phyloP scores from a whole-genome alignment of 2,113 vertebrate species.

The Atlantisia rogersi region DNA sequence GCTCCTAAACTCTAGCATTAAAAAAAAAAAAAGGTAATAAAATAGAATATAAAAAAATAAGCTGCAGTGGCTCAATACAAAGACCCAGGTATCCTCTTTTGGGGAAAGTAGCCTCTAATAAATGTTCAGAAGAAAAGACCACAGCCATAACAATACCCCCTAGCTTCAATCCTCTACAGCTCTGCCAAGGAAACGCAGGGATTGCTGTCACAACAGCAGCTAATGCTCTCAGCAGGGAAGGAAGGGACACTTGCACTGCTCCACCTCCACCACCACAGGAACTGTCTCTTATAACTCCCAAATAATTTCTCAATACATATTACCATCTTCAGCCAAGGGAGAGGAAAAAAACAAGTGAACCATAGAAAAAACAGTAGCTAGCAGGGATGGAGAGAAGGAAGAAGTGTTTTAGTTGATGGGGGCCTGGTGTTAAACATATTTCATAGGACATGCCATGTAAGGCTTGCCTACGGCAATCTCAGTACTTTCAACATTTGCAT shows the following conservation, averaged over 20 bases:
- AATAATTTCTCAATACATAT: neutral
- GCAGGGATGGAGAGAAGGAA: neutral
- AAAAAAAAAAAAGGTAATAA: neutral
- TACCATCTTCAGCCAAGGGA: neutral
- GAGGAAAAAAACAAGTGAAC: neutral
- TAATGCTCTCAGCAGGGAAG: neutral
- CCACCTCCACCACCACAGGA: neutral
- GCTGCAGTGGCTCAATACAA: neutral
- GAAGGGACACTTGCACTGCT: neutral
- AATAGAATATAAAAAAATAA: neutral
- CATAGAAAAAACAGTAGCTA: neutral
- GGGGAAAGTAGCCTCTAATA: neutral
- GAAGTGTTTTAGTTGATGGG: neutral
- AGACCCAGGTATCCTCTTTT: neutral
- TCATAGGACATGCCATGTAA: neutral
- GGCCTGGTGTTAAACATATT: neutral
- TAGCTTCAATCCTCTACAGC: neutral
- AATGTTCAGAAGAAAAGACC: neutral
- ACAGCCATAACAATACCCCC: fast-evolving
- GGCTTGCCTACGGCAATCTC: neutral
- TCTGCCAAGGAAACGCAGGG: neutral
- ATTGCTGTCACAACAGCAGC: neutral
- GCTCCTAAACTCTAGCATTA: neutral
- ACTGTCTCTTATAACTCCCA: neutral
- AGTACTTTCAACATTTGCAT: neutral